A percentile compares a stretch with the other conserved stretches of the same genome.
Conservation (phyloP, 2,888 invertebrate genomes). For the Trachelus stipa region DNA sequence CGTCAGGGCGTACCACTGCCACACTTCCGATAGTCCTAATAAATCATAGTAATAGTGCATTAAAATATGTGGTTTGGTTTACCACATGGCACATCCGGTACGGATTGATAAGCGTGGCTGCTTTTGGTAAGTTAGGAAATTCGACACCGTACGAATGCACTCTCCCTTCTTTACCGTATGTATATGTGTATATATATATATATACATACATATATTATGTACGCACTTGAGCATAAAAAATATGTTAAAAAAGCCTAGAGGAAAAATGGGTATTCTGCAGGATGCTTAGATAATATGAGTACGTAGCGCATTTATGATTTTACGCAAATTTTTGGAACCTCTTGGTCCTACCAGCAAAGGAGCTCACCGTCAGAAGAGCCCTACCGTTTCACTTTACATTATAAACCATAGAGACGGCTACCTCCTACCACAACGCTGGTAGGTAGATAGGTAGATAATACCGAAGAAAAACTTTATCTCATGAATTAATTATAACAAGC, state of each 20-base stretch:
- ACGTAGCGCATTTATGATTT: not conserved
- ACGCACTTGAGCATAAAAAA: not conserved
- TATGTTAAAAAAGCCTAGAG: not conserved
- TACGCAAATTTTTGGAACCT: not conserved
- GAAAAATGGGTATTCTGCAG: not conserved
- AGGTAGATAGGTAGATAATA: conserved; percentile 10
- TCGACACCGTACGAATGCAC: not conserved
- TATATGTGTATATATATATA: not conserved
- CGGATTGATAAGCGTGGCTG: conserved; percentile 11
- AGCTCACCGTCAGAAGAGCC: conserved; percentile 2
- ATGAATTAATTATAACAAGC: conserved; percentile 52
- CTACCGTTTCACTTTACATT: conserved; percentile 44
- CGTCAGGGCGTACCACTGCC: conserved; percentile 47
- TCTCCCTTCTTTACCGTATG: not conserved
- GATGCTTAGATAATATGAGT: not conserved
- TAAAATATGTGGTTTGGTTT: conserved; percentile 57
- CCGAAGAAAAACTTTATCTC: conserved; percentile 43
- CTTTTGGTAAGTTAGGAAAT: not conserved
- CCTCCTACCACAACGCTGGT: not conserved
- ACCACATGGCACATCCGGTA: conserved; percentile 49
- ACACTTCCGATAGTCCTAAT: conserved; percentile 51
- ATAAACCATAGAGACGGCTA: conserved; percentile 34
- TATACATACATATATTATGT: not conserved
- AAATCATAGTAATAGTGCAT: conserved; percentile 56
- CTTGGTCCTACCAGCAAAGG: not conserved